These are phyloP conservation scores for Spodoptera littoralis DNA, from an alignment of 2,888 invertebrate species.

Conservation along the genomic window DNA sequence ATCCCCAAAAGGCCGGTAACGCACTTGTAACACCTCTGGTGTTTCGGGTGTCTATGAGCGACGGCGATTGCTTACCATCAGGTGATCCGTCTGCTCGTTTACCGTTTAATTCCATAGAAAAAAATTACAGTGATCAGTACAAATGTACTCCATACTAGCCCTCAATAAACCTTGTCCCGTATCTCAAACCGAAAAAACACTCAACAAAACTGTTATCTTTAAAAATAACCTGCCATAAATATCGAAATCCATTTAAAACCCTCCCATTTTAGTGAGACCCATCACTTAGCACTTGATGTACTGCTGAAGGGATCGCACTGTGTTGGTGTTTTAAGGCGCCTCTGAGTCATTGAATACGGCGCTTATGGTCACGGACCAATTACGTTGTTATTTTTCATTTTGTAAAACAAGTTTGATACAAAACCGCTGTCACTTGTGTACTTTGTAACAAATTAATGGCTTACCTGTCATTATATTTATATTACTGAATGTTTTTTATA, in stretches of 20 bases:
- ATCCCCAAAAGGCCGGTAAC: no score
- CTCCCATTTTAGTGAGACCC: constrained; percentile 26
- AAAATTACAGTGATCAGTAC: constrained; percentile 1
- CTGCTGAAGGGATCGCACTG: constrained; percentile 15
- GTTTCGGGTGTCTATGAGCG: no score
- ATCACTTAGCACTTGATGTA: neutral
- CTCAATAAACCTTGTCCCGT: constrained; percentile 10
- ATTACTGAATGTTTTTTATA: constrained; percentile 18
- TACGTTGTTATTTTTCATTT: constrained; percentile 36
- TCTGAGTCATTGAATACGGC: constrained; percentile 37
- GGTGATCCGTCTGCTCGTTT: no score
- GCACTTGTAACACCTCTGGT: no score
- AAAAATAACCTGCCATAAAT: constrained; percentile 40
- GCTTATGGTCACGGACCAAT: constrained; percentile 40
- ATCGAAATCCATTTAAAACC: constrained; percentile 23
- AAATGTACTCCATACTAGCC: neutral
- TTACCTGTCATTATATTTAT: constrained; percentile 2
- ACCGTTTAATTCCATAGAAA: no score
- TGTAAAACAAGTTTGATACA: constrained; percentile 33
- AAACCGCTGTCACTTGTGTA: constrained; percentile 23
- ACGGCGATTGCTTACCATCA: no score
- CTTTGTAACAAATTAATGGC: constrained; percentile 12
- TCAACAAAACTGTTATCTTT: constrained; percentile 13
- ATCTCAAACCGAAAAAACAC: constrained; percentile 7
- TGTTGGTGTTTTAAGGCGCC: constrained; percentile 32